Evolutionary conservation across 2,888 invertebrate species (phyloP), one percentile per base, ranked within the genome.

Genomic region (Stenolophus ochropezus): DNA sequence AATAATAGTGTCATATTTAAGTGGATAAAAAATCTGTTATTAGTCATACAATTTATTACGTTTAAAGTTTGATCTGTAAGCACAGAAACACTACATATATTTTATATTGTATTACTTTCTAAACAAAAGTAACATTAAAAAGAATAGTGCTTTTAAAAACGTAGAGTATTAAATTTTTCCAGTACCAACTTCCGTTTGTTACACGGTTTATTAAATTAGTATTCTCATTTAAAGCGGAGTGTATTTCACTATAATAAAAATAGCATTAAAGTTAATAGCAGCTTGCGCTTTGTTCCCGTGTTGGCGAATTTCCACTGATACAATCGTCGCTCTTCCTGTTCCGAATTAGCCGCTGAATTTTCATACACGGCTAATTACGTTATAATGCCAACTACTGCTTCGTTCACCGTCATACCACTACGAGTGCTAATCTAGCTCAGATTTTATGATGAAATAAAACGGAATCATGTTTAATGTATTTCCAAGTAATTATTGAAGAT

Each of bases 241-340:
- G 33, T 42, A 42, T 42, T 42, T 42, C 33, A 42, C 33, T 42
- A 11, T 42, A 61, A 61, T 61, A 61, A 61, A 61, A 61, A 61
- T 61, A 11, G 23, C 61, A 61, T 61, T 61, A 61, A 56, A 61
- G 23, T 61, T 61, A 61, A 61, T 25, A 61, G 25, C 61, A 25
- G 5, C 61, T 56, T 61, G 56, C 20, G 18, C 56, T 56, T 61
- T 61, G 61, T 61, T 61, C 11, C 4, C n/a, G 1, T 14, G 14
- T 61, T 69, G n/a, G 69, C 69, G 20, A 69, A 69, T 42, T 69
- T 69, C 69, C 33, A 65, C 33, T 47, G 61, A 61, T 61, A 61
- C 61, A 61, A 61, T 61, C 61, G 14, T 23, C 25, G 25, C 21
- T 69, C 47, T 69, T 69, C 69, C 69, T 33, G 69, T 18, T 69